Evolutionary conservation across 1,140 invertebrate genomes (phyloP).

Genomic region (Caenorhabditis inopinata): DNA sequence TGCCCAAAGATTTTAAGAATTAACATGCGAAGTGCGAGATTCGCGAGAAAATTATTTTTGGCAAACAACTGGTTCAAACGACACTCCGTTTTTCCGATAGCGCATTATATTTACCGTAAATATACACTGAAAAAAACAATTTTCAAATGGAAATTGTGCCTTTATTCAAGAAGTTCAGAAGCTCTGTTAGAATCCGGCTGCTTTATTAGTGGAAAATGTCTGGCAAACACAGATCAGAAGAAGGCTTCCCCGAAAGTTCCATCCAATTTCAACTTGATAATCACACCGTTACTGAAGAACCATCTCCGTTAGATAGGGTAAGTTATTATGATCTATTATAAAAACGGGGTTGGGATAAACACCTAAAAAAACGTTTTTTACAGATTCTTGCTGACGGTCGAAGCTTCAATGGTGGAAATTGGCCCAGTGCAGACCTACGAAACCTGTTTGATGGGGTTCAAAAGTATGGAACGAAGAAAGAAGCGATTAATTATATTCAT

Average conservation of each 20-base stretch:
- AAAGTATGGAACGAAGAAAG: not conserved
- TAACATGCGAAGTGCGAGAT: not conserved
- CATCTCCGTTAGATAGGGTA: not conserved
- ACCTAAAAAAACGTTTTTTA: not conserved
- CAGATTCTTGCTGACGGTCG: not conserved
- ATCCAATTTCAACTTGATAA: not conserved
- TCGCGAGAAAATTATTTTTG: not conserved
- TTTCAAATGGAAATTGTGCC: too few relatives aligned
- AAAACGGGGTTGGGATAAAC: too few relatives aligned
- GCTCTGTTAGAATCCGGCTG: not conserved
- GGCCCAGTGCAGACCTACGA: not conserved
- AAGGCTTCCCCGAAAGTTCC: not conserved
- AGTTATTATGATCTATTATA: not conserved
- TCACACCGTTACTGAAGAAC: not conserved
- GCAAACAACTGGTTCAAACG: not conserved
- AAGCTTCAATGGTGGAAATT: not conserved
- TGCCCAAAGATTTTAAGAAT: not conserved
- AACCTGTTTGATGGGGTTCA: not conserved
- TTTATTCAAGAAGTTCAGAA: not conserved
- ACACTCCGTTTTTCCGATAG: not conserved
- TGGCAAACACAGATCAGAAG: not conserved
- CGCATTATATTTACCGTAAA: slow-evolving; percentile 5
- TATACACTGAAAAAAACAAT: too few relatives aligned
- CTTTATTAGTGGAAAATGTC: not conserved
- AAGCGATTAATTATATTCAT: slow-evolving; percentile 8